Base-by-base conservation (phyloP, 2,113 vertebrate species). In the Lagopus muta region DNA sequence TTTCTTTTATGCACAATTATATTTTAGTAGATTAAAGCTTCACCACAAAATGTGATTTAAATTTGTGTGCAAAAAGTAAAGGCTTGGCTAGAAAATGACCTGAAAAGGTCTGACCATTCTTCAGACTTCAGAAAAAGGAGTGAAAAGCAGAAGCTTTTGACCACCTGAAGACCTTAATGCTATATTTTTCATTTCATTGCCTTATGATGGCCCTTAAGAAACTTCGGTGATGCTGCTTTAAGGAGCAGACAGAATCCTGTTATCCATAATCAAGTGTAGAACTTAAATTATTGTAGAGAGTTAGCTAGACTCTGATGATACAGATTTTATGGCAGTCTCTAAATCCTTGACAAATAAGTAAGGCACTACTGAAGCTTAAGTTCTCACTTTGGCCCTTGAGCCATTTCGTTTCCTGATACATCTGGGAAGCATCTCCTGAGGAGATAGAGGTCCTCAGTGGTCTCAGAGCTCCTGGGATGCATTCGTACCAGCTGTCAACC, bases 21-120 rank as follows among this genome's bases (percentile, higher is more conserved):
- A 66, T 92, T 94, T 87, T 73, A 79, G 84, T 70, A 84, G 83
- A 92, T 96, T 79, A 96, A 89, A 85, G 67, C 92, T 96, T 82
- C 86, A 88, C 81, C 77, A 55, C 73, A 87, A 86, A 87, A 82
- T 67, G 19, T 66, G 62, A 76, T 87, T 84, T 82, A 82, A 94
- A 81, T 74, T 86, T 28, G 48, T 62, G 58, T 69, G 54, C 24
- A 54, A 48, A 82, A 90, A 70, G 16, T 55, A 93, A 72, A 93
- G 90, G 74, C 70, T 82, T 76, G 40, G 24, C 0, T 0, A 84
- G 86, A 92, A 79, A 36, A 30, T 79, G 40, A 58, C 66, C 77
- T 83, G 10, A 57, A 88, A 86, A 80, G 36, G 18, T 58, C 82
- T 17, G 34, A 15, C 32, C 42, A 14, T 84, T 71, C n/a, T 75